Evolutionary conservation across 2,113 vertebrate species (phyloP).

Genomic region (Hippocampus mohnikei): DNA sequence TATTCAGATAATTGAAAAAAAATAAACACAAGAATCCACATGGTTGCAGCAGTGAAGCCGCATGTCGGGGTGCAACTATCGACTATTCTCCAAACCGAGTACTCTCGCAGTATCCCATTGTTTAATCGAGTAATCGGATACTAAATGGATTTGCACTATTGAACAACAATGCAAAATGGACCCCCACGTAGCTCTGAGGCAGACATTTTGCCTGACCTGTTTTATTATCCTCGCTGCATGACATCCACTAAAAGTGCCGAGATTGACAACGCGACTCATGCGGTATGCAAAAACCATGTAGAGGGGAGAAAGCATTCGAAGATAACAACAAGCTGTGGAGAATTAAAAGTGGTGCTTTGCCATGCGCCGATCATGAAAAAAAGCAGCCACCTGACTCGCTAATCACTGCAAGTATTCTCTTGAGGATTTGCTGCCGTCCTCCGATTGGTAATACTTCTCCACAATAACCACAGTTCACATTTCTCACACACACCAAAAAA

Average conservation of each 20-base stretch:
- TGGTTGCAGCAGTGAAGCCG: too few species aligned
- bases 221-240: neutral
- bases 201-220: too few species aligned
- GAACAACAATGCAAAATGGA: neutral
- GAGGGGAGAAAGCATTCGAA: neutral
- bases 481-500: neutral
- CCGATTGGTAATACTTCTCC: constrained; percentile 2
- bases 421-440: constrained; percentile 6
- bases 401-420: constrained; percentile 44
- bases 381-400: constrained; percentile 42
- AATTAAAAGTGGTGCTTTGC: constrained; percentile 1
- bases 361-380: constrained; percentile 33
- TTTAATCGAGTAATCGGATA: neutral
- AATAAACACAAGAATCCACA: too few species aligned
- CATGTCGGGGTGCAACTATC: too few species aligned
- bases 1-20: too few species aligned
- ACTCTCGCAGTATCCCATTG: too few species aligned
- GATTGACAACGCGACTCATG: neutral
- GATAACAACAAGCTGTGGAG: constrained; percentile 12
- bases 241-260: neutral
- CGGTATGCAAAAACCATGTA: neutral
- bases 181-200: too few species aligned
- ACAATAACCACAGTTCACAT: constrained; percentile 6
- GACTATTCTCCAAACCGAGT: too few species aligned
- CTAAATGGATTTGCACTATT: too few species aligned